Conservation (phyloP, 2,888 invertebrate species). For the Tenthredo livida region DNA sequence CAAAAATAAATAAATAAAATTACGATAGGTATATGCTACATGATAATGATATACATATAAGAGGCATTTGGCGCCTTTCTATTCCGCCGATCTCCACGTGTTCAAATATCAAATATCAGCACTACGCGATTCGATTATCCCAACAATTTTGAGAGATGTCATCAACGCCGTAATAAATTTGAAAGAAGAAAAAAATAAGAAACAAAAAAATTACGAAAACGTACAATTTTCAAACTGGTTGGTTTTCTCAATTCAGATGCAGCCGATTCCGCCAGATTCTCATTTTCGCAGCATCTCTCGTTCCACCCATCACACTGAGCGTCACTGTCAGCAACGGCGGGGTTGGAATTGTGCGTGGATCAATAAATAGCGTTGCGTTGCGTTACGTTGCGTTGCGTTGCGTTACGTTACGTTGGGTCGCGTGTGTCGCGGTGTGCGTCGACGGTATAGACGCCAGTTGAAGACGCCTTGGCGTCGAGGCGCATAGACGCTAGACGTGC, state of each 20-base stretch:
- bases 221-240: not conserved
- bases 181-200: not conserved
- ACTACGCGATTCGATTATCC: not conserved
- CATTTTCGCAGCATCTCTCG: not conserved
- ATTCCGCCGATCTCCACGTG: not conserved
- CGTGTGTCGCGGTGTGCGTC: constrained; percentile 29
- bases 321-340: constrained; percentile 35
- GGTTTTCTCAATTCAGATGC: not conserved
- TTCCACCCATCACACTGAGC: constrained; percentile 37
- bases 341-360: constrained; percentile 76
- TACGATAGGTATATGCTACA: not conserved
- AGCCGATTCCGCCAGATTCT: not conserved
- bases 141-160: not conserved
- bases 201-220: not conserved
- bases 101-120: not conserved
- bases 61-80: not conserved
- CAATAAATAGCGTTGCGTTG: constrained; percentile 74
- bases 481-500: constrained; percentile 30
- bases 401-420: constrained; percentile 23
- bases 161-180: not conserved
- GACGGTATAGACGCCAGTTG: constrained; percentile 12
- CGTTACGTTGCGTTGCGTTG: constrained; percentile 44
- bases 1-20: constrained; percentile 7
- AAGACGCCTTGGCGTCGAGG: constrained; percentile 35
- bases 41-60: no score